Percentiles rank a stretch among this genome's conserved stretches.
phyloP scores from a whole-genome alignment of 2,888 invertebrate genomes.

The Sabatieria punctata region DNA sequence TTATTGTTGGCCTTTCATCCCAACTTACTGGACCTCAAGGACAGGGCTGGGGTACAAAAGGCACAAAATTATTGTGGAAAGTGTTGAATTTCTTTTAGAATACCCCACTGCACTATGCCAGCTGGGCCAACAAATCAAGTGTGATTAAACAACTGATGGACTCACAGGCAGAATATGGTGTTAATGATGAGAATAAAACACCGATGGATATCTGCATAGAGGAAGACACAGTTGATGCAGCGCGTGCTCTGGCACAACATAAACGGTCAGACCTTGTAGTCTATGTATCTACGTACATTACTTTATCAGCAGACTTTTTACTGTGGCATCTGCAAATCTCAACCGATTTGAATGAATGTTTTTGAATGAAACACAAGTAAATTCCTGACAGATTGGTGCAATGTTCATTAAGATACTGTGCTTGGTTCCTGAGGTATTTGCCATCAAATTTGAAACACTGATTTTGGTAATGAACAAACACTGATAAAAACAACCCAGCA shows the following conservation, averaged over 20 bases:
- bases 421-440: too few relatives aligned
- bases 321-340: too few relatives aligned
- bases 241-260: conserved; percentile 60
- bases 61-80: not conserved
- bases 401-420: too few relatives aligned
- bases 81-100: conserved; percentile 18
- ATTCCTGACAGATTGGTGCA: too few relatives aligned
- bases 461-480: too few relatives aligned
- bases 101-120: conserved; percentile 32
- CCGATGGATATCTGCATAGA: conserved; percentile 82
- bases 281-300: too few relatives aligned
- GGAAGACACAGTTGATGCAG: conserved; percentile 65
- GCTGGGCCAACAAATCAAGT: conserved; percentile 21
- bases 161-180: conserved; percentile 21
- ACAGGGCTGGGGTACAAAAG: conserved; percentile 2
- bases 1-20: conserved; percentile 64
- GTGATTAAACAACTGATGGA: conserved; percentile 27
- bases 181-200: conserved; percentile 55
- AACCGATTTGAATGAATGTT: too few relatives aligned
- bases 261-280: too few relatives aligned
- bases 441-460: too few relatives aligned
- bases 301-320: too few relatives aligned
- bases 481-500: too few relatives aligned
- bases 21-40: conserved; percentile 61
- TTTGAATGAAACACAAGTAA: too few relatives aligned